Conservation (phyloP, 2,113 vertebrate species). For the Trichomycterus rosablanca region DNA sequence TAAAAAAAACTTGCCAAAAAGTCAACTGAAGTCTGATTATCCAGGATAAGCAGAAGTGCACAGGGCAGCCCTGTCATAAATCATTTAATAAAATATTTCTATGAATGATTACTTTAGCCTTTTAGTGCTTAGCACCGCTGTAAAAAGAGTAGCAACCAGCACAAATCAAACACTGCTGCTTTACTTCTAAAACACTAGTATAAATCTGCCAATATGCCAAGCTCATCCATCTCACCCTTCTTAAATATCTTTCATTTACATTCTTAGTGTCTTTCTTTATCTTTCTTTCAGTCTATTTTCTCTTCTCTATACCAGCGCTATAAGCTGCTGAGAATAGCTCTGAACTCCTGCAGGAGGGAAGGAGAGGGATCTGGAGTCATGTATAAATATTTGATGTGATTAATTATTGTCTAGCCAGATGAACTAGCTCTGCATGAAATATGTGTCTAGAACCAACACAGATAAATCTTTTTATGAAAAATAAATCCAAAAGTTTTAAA, state of each 20-base stretch:
- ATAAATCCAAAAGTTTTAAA: too few species aligned
- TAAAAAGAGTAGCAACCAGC: conserved; percentile 7
- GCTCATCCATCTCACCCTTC: too few species aligned
- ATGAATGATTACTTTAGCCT: conserved; percentile 8
- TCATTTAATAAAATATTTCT: conserved; percentile 37
- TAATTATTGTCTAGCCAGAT: conserved; percentile 3
- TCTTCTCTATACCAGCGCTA: too few species aligned
- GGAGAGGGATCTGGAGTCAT: conserved; percentile 2
- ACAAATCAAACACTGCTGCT: conserved; percentile 11
- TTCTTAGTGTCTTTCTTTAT: conserved; percentile 11
- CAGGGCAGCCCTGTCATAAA: conserved; percentile 35
- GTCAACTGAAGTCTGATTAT: not conserved
- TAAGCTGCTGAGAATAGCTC: too few species aligned
- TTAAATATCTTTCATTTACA: not conserved
- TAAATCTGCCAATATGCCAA: not conserved
- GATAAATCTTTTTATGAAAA: too few species aligned
- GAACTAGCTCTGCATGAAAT: too few species aligned
- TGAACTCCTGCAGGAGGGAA: conserved; percentile 3
- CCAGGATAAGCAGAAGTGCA: conserved; percentile 18
- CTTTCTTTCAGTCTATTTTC: conserved; percentile 17
- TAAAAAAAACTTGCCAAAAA: too few species aligned
- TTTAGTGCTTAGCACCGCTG: conserved; percentile 9
- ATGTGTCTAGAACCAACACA: too few species aligned
- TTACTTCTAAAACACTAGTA: conserved; percentile 7
- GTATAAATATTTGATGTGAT: conserved; percentile 15